A percentile compares a stretch with the other conserved stretches of the same genome.
phyloP scores from a whole-genome alignment of 1,140 invertebrate genomes.

The Euborellia annulipes region DNA sequence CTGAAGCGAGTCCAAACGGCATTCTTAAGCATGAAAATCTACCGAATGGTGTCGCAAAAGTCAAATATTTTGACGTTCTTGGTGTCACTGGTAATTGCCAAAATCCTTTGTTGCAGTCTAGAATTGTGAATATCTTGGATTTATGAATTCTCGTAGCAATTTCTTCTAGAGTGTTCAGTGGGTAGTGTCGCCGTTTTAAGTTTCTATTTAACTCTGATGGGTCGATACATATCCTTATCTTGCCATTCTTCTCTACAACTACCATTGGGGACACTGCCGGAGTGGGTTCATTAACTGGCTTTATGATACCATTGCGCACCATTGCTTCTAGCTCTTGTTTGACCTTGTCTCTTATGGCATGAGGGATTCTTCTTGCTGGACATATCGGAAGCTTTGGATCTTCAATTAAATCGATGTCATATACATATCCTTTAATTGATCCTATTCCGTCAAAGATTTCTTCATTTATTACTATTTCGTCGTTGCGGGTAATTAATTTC shows the following conservation, averaged over 20 bases:
- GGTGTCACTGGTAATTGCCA: conserved; percentile 6
- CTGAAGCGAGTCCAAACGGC: conserved; percentile 19
- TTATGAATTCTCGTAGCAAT: conserved; percentile 5
- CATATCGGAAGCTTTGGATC: conserved; percentile 2
- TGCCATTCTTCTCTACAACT: conserved; percentile 5
- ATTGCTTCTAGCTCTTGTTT: conserved; percentile 8
- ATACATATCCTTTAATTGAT: conserved; percentile 5
- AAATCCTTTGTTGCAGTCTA: conserved; percentile 8
- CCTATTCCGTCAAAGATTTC: conserved; percentile 2
- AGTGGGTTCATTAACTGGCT: conserved; percentile 6
- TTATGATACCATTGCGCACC: conserved; percentile 3
- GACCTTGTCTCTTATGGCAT: conserved; percentile 7
- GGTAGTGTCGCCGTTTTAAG: conserved; percentile 6
- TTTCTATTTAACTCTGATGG: conserved; percentile 6
- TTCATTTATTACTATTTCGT: background rate
- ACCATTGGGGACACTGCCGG: conserved; percentile 9
- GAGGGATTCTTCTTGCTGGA: conserved; percentile 5
- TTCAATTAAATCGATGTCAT: conserved; percentile 8
- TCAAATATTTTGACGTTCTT: conserved; percentile 10
- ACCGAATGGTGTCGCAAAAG: conserved; percentile 20
- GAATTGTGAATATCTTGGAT: conserved; percentile 4
- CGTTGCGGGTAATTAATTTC: background rate
- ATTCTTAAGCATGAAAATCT: conserved; percentile 18
- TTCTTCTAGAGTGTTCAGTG: conserved; percentile 8
- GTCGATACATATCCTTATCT: conserved; percentile 6